Evolutionary conservation across 2,797 vertebrate genomes (phyloP), one percentile per base, ranked within the genome.

Genomic region (Adelosebastes latens): DNA sequence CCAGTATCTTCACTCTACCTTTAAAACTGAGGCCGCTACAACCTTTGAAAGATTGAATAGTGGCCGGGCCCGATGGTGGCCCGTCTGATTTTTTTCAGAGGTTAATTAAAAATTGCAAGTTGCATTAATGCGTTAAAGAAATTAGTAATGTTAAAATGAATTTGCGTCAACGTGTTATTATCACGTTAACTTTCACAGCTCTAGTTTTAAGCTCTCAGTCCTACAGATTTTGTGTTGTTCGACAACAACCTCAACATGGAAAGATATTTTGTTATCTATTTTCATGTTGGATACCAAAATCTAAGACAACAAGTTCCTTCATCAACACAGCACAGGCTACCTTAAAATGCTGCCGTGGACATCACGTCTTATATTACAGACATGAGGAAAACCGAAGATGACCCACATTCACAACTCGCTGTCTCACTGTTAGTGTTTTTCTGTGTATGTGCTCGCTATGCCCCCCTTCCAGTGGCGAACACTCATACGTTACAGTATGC

Each of bases 361-460:
- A 55, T 68, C 31, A 53, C 8, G 1, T 80, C 46, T 59, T 34
- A 59, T 29, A 29, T 62, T 69, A 70, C 46, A 34, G 64, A 4
- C 25, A 32, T 36, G 22, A 65, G 39, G 24, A 36, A 68, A 65
- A 79, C 64, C 61, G 67, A 79, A 74, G 65, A 24, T 77, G 82
- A 85, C 66, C 77, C 62, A 83, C 25, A 77, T 81, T 88, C 58
- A 56, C 27, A 29, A 77, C 24, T 24, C 18, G 56, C 67, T 74
- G 71, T 76, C 72, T 79, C 53, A 22, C 20, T 56, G 53, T 74
- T 77, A n/a, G 36, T 70, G 69, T 72, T 78, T 75, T 63, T 11
- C 39, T 62, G 25, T 55, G 56, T 61, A 67, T 65, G 72, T 16
- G 64, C 52, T 18, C 13, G 6, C 22, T 16, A 8, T 31, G 27